Evolutionary conservation across 2,888 invertebrate species (phyloP), one percentile per base, ranked within the genome.

Genomic region (Eristalis tenax): DNA sequence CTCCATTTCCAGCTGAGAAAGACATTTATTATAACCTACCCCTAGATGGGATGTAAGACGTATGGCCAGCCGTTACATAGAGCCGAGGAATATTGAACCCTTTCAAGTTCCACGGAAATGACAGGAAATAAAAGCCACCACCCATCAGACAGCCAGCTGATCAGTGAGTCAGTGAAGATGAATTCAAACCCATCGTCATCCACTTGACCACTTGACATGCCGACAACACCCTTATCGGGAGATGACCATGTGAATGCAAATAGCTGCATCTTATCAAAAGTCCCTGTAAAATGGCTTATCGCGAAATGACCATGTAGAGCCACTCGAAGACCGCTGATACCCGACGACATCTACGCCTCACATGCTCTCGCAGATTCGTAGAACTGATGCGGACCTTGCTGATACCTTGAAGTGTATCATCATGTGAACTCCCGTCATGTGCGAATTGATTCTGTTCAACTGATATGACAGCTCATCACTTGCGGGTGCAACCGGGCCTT

Each of bases 171-270:
- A 50, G 50, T 50, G 8, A 8, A n/a, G 18, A 18, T 50, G 50
- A 50, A 50, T 8, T 18, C 50, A 18, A 50, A 50, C n/a, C 18
- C 18, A 5, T 6, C 50, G 18, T 50, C 50, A 50, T 18, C 50
- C 18, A 50, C 50, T 50, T 50, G 50, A 50, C 50, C 50, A 50
- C 18, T 32, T 32, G 1, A 50, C 18, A 50, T 18, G 8, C 18
- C 18, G 18, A 18, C 50, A 50, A 1, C 50, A 18, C 18, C 8
- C 50, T 50, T 50, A 50, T 59, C 59, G 15, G 15, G 59, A 28
- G 59, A 59, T 28, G 59, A 13, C 26, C 26, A 59, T 59, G 59
- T 59, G 59, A 23, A 59, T 59, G 59, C 59, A 59, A 59, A 59
- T 59, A 59, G 26, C 59, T 23, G 15, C 59, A 15, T n/a, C 15